These are phyloP conservation scores for Anagrus nilaparvatae DNA, from an alignment of 1,140 invertebrate genomes.

Conservation along the genomic window DNA sequence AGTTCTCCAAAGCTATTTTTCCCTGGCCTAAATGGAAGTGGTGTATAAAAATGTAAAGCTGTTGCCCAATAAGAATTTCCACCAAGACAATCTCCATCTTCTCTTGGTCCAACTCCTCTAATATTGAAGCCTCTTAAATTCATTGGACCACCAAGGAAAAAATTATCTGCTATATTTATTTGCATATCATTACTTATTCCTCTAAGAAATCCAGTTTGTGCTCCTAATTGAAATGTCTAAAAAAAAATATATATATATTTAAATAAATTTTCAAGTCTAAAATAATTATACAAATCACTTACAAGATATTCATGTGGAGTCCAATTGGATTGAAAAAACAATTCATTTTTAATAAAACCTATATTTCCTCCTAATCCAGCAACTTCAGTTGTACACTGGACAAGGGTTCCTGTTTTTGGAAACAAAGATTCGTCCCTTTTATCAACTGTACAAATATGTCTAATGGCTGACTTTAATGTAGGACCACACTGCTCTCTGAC, in stretches of 20 bases:
- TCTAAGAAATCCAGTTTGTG: slow-evolving; percentile 60
- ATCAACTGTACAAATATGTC: slow-evolving; percentile 68
- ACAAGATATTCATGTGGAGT: slow-evolving; percentile 56
- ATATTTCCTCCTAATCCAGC: slow-evolving; percentile 82
- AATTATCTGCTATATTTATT: slow-evolving; percentile 62
- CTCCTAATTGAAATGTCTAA: slow-evolving; percentile 63
- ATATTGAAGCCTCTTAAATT: slow-evolving; percentile 73
- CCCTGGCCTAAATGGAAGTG: slow-evolving; percentile 72
- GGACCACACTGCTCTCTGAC: slow-evolving; percentile 77
- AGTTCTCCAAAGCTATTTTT: slow-evolving; percentile 65
- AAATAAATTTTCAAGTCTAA: slow-evolving; percentile 1
- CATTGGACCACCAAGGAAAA: slow-evolving; percentile 80
- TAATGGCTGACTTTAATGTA: slow-evolving; percentile 73
- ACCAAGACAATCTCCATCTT: slow-evolving; percentile 59
- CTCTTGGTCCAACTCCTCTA: slow-evolving; percentile 70
- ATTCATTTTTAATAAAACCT: slow-evolving; percentile 74
- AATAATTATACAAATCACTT: slow-evolving; percentile 15
- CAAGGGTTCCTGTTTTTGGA: slow-evolving; percentile 57
- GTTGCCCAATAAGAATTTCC: slow-evolving; percentile 68
- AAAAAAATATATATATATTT: slow-evolving; percentile 19
- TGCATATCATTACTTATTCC: slow-evolving; percentile 52
- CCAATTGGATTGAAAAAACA: slow-evolving; percentile 67
- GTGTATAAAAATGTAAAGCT: slow-evolving; percentile 72
- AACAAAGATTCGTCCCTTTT: slow-evolving; percentile 68
- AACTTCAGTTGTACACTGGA: slow-evolving; percentile 65